Evolutionary conservation across 2,797 vertebrate species (phyloP), one percentile per base, ranked within the genome.

Genomic region (Pantherophis vulpinus): DNA sequence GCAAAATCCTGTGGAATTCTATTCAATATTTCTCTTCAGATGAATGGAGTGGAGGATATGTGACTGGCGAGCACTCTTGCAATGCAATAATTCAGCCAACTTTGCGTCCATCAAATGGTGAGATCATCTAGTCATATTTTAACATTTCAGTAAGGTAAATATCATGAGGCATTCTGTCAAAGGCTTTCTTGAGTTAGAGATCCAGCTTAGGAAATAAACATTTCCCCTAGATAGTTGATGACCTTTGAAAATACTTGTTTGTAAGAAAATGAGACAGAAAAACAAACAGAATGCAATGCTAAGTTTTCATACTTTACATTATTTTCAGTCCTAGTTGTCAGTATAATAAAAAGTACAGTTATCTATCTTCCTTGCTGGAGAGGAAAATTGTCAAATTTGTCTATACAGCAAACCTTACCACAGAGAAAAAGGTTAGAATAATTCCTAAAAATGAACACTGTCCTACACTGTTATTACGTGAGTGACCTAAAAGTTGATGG

Each of bases 221-320:
- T 79, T 79, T 42, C 3, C 32, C n/a, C 18, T 79, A 79, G 70
- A 79, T 79, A 42, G 18, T 90, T 90, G 93, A 91, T 55, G 29
- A 55, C 58, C 54, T 92, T 95, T 63, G 70, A 90, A 86, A 93
- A 18, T 42, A 42, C 32, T 79, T 79, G 70, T 79, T 42, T 79
- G 32, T 79, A 23, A 79, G 14, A 79, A 42, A 79, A 79, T 37
- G 70, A 20, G 70, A 74, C 12, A 66, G 70, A 9, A 37, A 74
- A 70, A 37, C 63, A 74, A 32, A 37, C 70, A 74, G 37, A 37
- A 74, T 37, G 2, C 32, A 37, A 74, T 79, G 32, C 12, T 55
- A 23, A 63, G 42, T 66, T 56, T 86, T 20, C 56, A 5, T 74
- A 9, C 2, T 58, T 93, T 90, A 88, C 60, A 91, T 2, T 59